Evolutionary conservation across 2,888 invertebrate genomes (phyloP).

Genomic region (Bellardia pandia): DNA sequence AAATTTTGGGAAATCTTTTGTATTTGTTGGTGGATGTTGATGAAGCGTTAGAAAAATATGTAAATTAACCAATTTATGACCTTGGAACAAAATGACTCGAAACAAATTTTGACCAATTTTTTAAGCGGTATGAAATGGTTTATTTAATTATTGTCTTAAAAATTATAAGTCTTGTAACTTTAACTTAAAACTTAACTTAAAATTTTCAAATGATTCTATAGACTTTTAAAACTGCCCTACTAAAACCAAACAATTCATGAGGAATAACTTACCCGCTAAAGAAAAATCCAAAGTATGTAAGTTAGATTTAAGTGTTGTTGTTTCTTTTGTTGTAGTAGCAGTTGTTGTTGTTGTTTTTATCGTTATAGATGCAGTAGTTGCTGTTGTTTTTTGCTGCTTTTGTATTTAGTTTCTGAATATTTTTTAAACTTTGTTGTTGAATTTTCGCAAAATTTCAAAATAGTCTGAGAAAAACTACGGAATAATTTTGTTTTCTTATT

Average conservation of each 20-base stretch:
- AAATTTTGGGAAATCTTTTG: too few species aligned
- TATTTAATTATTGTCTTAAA: too few species aligned
- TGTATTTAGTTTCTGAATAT: constrained; percentile 7
- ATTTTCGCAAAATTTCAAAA: constrained; percentile 73
- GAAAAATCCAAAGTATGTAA: constrained; percentile 64
- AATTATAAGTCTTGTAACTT: too few species aligned
- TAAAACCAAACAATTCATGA: constrained; percentile 11
- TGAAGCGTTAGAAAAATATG: too few species aligned
- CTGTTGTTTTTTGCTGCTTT: constrained; percentile 40
- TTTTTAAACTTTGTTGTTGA: constrained; percentile 36
- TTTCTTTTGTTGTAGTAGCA: constrained; percentile 14
- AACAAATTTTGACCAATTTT: too few species aligned
- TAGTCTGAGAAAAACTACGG: constrained; percentile 71
- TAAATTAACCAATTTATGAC: too few species aligned
- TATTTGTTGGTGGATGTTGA: too few species aligned
- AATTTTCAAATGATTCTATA: background rate
- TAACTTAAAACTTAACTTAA: too few species aligned
- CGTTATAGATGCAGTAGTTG: constrained; percentile 45
- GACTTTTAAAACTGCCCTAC: constrained; percentile 10
- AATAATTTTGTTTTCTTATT: constrained; percentile 56
- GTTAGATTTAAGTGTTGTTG: constrained; percentile 24
- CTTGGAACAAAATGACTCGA: too few species aligned
- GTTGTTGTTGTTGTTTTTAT: constrained; percentile 33
- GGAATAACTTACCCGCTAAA: constrained; percentile 64
- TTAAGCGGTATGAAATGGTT: too few species aligned